Evolutionary conservation across 2,888 invertebrate genomes (phyloP).

Genomic region (Oscheius sp.): DNA sequence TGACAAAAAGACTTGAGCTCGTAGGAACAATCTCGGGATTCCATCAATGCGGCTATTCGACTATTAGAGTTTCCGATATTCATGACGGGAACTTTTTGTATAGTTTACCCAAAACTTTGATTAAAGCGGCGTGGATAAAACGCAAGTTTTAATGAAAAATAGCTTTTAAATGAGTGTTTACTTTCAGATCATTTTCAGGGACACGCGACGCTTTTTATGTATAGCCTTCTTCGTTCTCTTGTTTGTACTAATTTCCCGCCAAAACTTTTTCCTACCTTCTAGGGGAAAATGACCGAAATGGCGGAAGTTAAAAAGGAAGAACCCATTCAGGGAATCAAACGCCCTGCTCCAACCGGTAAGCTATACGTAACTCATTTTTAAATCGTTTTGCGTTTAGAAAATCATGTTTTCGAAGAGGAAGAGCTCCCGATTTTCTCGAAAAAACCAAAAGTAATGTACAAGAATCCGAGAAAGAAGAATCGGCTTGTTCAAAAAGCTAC

Average conservation of each 20-base stretch:
- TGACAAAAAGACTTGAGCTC: neutral
- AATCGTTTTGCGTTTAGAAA: neutral
- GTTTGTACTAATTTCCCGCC: neutral
- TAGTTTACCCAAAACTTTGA: neutral
- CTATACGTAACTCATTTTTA: neutral
- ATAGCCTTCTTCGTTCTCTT: neutral
- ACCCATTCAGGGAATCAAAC: neutral
- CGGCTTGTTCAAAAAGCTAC: neutral
- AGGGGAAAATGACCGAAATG: neutral
- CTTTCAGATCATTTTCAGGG: neutral
- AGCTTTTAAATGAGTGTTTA: neutral
- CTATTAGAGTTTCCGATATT: neutral
- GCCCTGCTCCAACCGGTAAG: neutral
- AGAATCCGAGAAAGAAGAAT: constrained; percentile 7
- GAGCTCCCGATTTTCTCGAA: constrained; percentile 20
- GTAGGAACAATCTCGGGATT: neutral
- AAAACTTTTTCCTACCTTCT: neutral
- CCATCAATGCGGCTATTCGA: neutral
- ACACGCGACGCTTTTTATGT: neutral
- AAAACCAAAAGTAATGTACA: constrained; percentile 2
- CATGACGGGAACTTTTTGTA: neutral
- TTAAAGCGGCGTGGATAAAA: neutral
- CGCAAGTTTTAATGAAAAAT: neutral
- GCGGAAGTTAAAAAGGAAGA: neutral
- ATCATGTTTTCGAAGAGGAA: constrained; percentile 8